Evolutionary conservation across 2,797 vertebrate genomes (phyloP), one percentile per base, ranked within the genome.

Genomic region (Sciurus vulgaris): DNA sequence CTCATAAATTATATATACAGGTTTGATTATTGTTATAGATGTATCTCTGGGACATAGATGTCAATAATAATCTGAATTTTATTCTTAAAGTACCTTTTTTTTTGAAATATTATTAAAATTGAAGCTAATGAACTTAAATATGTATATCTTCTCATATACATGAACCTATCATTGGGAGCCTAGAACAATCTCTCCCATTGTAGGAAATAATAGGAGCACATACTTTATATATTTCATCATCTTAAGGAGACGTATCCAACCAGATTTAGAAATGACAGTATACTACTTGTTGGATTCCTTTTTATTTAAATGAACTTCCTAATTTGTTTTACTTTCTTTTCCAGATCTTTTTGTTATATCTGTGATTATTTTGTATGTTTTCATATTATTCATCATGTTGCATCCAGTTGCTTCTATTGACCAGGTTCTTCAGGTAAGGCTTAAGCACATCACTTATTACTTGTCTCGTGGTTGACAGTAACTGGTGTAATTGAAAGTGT

Each of bases 301-400:
- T 95, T 97, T 87, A 76, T 86, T 86, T 77, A 74, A 94, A 95
- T 12, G 28, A 88, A 83, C 89, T 63, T 84, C n/a, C 91, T 96
- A 93, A 96, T 95, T 95, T 87, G 74, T 94, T 91, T 89, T 90
- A 91, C 86, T 90, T 95, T 97, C 72, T 97, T 96, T 98, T 97
- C 22, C 98, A 99, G 99, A 98, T 98, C 99, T 99, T 41, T 99
- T 99, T 97, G 98, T 99, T 95, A 3, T 99, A 89, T 99, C 99
- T 85, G 97, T 99, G 93, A 59, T 99, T 93, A 90, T 97, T 97
- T 98, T 99, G 85, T 99, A 99, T 93, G 56, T 98, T 97, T 99
- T 99, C 98, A 98, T 99, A 89, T 97, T 99, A 73, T 98, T 99
- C 98, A 99, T 99, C 98, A 98, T 99, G 99, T 99, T 99, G 97